Evolutionary conservation across 2,113 vertebrate species (phyloP), one percentile per base, ranked within the genome.

Genomic region (Pyxicephalus adspersus): DNA sequence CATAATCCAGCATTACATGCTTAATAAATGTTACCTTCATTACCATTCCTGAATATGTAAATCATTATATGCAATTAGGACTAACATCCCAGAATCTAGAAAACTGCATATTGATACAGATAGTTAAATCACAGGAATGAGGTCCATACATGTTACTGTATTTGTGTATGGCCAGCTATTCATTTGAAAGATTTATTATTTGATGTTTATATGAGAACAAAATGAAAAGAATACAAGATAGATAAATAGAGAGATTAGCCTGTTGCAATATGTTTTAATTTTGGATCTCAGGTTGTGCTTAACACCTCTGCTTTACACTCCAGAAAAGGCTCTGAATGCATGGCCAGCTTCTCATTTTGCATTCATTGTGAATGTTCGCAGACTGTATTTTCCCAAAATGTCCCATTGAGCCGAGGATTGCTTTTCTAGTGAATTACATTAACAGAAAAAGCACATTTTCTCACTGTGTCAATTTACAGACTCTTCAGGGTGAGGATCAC

Each of bases 291-390:
- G 31, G 34, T 51, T 54, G 2, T 28, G 29, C 34, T 45, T 55
- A 34, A 73, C 66, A 81, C 67, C 54, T 58, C 68, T 61, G 2
- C 55, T 61, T 51, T 71, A 61, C 50, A 64, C 17, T 17, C n/a
- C 58, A 67, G 52, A 20, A 58, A 25, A 17, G 17, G 64, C n/a
- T 55, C 50, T 23, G 16, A 67, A 34, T 3, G 20, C 76, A 45
- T 22, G 15, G 51, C 55, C 23, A 29, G 23, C 28, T 58, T 67
- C n/a, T 81, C 38, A 81, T 81, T 81, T 64, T 54, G n/a, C 68
- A 81, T 81, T 81, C 68, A 81, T 23, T 64, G 79, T 65, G 60
- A 81, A 81, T 23, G 15, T 74, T 74, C 68, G 64, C 60, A 6
- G 79, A 29, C 54, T 82, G 31, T 45, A 68, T 66, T 82, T 75